Percentiles rank a stretch among this genome's conserved stretches.
phyloP scores from a whole-genome alignment of 2,113 vertebrate genomes.

The Nanorana parkeri region DNA sequence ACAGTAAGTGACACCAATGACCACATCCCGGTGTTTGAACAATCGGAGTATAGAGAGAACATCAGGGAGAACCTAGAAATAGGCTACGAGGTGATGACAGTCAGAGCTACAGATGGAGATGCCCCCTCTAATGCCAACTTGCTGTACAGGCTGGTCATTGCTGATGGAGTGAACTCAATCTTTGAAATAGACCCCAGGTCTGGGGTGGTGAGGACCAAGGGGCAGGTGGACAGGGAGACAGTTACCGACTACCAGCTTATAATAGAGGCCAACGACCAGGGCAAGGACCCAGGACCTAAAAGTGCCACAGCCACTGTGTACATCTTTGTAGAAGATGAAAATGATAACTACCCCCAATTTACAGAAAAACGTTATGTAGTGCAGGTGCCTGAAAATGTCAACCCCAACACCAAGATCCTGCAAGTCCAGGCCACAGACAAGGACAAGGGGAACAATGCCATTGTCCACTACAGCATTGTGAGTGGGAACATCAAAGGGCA shows the following conservation, averaged over 20 bases:
- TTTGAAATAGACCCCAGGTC: constrained; percentile 91
- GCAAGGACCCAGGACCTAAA: constrained; percentile 87
- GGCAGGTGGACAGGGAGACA: constrained; percentile 85
- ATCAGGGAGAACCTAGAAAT: constrained; percentile 93
- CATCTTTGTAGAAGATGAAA: constrained; percentile 92
- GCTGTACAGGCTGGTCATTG: constrained; percentile 90
- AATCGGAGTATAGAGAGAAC: constrained; percentile 84
- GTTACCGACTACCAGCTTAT: constrained; percentile 83
- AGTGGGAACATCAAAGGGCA: constrained; percentile 94
- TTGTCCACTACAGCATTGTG: constrained; percentile 93
- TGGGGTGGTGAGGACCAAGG: constrained; percentile 87
- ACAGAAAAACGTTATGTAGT: constrained; percentile 89
- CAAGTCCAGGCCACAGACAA: constrained; percentile 89
- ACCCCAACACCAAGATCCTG: constrained; percentile 84
- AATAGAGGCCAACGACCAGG: constrained; percentile 94
- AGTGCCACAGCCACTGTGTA: constrained; percentile 88
- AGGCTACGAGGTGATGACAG: constrained; percentile 92
- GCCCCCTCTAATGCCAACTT: constrained; percentile 93
- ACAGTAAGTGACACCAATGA: constrained; percentile 95
- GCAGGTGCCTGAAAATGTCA: constrained; percentile 86
- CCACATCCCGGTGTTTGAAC: constrained; percentile 89
- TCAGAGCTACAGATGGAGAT: constrained; percentile 90
- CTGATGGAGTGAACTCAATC: constrained; percentile 72
- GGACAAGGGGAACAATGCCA: constrained; percentile 90
- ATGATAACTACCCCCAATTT: constrained; percentile 97